Evolutionary conservation across 1,140 invertebrate genomes (phyloP), one percentile per base, ranked within the genome.

Genomic region (Physella acuta): DNA sequence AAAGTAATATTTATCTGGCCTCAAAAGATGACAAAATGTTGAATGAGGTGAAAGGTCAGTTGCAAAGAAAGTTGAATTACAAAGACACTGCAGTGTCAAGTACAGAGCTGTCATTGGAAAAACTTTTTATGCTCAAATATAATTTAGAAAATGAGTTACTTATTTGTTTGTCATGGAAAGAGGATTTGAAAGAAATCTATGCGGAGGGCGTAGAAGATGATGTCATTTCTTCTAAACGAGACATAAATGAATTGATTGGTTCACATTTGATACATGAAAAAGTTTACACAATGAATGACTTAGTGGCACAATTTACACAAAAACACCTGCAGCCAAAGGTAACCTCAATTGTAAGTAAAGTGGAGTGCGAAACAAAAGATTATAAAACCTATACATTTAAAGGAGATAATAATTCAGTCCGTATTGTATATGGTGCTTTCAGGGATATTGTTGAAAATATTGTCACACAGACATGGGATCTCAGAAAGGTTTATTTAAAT

Each of bases 191-290:
- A 58, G 56, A 20, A 34, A 34, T 58, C n/a, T 4, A 14, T 58
- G 56, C 36, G 20, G 56, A 58, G 36, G 56, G 56, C 36, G 26
- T 58, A 30, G 36, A 34, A 20, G 56, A 58, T 58, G 56, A 58
- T 58, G 56, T 58, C 5, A 34, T 33, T 58, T 30, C 20, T n/a
- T 31, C 56, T 34, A 33, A 2, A 14, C 33, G 56, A 58, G 30
- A 58, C 30, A 34, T 58, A 34, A 2, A 58, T n/a, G 8, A 30
- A 2, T 20, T 58, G 11, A 34, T 33, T n/a, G 30, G n/a, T 3
- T 30, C 33, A 2, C 31, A 33, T n/a, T 14, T 11, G 20, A 33
- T 34, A n/a, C 31, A 33, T 58, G 56, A 58, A 33, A 33, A 58
- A 34, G 20, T 24, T n/a, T 58, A 34, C 26, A 34, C 8, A 24